Percentiles rank a stretch among this genome's conserved stretches.
Evolutionary conservation across 2,113 vertebrate species (phyloP).

Genomic region (Piprites chloris): DNA sequence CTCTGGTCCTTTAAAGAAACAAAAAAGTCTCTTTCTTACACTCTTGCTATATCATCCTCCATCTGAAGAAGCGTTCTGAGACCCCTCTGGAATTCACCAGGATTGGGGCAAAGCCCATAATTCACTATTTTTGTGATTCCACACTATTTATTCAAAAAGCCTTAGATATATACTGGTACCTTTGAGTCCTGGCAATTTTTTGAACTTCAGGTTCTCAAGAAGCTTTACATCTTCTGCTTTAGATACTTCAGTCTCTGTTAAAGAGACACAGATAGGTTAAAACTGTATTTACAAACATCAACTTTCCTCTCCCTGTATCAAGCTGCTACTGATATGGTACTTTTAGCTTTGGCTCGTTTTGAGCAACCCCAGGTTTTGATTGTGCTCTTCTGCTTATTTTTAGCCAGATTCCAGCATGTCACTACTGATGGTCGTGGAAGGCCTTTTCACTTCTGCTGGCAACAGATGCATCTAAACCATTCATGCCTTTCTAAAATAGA

Average conservation of each 20-base stretch:
- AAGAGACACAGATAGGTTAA: not conserved
- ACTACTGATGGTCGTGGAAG: not conserved
- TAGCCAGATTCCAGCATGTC: not conserved
- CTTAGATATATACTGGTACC: not conserved
- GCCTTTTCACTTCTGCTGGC: fast-evolving
- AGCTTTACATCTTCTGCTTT: not conserved
- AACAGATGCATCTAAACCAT: not conserved
- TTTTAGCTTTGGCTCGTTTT: not conserved
- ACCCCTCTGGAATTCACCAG: not conserved
- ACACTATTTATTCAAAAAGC: not conserved
- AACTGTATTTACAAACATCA: not conserved
- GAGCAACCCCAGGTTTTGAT: not conserved
- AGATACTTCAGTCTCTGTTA: not conserved
- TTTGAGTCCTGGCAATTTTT: not conserved
- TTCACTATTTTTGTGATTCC: not conserved
- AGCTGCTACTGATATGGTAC: not conserved
- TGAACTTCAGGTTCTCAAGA: not conserved
- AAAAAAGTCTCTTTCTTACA: not conserved
- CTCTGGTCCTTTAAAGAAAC: not conserved
- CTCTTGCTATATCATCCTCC: not conserved
- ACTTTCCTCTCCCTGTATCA: not conserved
- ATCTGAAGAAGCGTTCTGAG: not conserved
- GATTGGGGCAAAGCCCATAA: not conserved
- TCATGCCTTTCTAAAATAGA: not conserved
- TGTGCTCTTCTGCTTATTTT: not conserved